Percentiles rank a stretch among this genome's conserved stretches.
Conservation (phyloP, 2,797 vertebrate genomes). For the Dendrocincla tyrannina region DNA sequence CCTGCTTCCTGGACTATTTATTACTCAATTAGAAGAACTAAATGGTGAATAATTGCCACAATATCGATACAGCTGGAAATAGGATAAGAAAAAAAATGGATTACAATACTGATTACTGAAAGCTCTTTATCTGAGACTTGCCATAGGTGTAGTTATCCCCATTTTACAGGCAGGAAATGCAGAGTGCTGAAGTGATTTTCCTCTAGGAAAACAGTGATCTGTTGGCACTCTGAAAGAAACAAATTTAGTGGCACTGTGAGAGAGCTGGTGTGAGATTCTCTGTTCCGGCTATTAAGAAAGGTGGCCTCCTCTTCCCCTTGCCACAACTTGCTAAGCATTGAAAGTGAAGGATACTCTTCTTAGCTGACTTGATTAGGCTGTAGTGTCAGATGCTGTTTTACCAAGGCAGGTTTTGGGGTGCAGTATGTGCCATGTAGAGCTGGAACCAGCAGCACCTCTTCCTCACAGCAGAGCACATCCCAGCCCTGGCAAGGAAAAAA, state of each 20-base stretch:
- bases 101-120: not conserved
- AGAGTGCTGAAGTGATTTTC: not conserved
- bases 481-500: not conserved
- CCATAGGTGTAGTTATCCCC: not conserved
- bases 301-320: not conserved
- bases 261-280: not conserved
- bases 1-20: conserved; percentile 20
- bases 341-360: not conserved
- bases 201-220: not conserved
- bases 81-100: not conserved
- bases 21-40: conserved; percentile 33
- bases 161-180: not conserved
- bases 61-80: not conserved
- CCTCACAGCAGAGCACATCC: not conserved
- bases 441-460: not conserved
- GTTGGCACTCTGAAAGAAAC: not conserved
- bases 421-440: not conserved
- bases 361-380: not conserved
- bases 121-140: conserved; percentile 9
- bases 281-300: not conserved
- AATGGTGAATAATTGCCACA: conserved; percentile 25
- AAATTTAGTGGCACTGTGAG: not conserved
- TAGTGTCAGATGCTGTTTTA: not conserved
- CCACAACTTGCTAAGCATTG: not conserved
- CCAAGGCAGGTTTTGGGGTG: not conserved